Base-by-base conservation (phyloP, 1,140 invertebrate genomes). In the Solenopsis invicta region DNA sequence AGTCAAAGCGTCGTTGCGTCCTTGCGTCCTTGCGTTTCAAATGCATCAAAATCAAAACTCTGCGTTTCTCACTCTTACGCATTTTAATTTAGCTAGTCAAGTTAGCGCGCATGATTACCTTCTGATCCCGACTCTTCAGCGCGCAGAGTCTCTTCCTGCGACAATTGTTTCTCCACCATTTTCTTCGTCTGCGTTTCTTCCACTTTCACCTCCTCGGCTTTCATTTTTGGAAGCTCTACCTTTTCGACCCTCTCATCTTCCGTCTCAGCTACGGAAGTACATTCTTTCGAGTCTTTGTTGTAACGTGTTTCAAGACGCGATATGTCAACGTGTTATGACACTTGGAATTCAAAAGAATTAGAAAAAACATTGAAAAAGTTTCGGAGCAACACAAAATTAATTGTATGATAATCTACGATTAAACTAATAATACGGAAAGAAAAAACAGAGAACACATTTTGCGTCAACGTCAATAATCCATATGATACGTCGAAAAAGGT, bases 251-350 rank as follows among this genome's bases (percentile, higher is more conserved):
- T 94, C 29, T 80, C 48, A 93, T 96, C 96, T 69, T 96, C 94
- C 29, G 96, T 94, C 92, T 96, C 96, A 6, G 96, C 92, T 95
- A 91, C 34, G 78, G 90, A 93, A 94, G 61, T 75, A 92, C 82
- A 93, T 76, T 87, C 71, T 90, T 92, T 91, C 82, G 87, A 52
- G 84, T 80, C 77, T 78, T 61, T 85, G 21, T 54, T 59, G 37
- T 84, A 13, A 84, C 54, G 54, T 84, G 69, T 41, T 82, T 84
- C 5, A 75, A 74, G n/a, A 84, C 41, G 54, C 45, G 80, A 84
- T 61, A 45, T 84, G 24, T 75, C 69, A 75, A 54, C 29, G 21
- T 13, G 66, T 61, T 50, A 54, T 50, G 41, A 75, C 45, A 74
- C 13, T 84, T 75, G 16, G 18, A 82, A 48, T 16, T 67, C 29